These are phyloP conservation scores for Aphaenogaster floridana DNA, from an alignment of 1,140 invertebrate genomes.

Conservation along the genomic window DNA sequence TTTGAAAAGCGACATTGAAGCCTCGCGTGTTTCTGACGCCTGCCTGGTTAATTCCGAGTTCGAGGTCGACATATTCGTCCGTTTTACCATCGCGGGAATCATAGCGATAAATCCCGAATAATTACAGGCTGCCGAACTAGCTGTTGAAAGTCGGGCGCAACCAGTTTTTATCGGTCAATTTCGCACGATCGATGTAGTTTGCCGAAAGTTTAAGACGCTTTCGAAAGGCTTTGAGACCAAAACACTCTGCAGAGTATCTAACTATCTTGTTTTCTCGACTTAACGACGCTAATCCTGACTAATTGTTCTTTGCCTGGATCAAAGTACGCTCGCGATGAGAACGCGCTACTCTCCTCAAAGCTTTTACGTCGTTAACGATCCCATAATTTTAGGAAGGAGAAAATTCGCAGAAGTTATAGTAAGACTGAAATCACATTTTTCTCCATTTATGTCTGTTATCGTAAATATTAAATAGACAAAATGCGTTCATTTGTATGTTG, in stretches of 20 bases:
- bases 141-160: not conserved
- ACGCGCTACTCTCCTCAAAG: not conserved
- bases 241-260: not conserved
- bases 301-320: slow-evolving; percentile 13
- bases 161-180: slow-evolving; percentile 36
- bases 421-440: not conserved
- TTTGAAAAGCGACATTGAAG: not conserved
- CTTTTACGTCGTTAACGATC: not conserved
- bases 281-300: slow-evolving; percentile 24
- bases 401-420: not conserved
- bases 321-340: not conserved
- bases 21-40: not conserved
- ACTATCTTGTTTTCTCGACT: slow-evolving; percentile 18
- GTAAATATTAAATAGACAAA: not conserved
- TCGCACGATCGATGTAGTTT: not conserved
- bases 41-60: not conserved
- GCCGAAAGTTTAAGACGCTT: not conserved
- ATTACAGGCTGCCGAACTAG: slow-evolving; percentile 28
- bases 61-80: not conserved
- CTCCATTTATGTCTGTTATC: not conserved
- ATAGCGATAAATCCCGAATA: slow-evolving; percentile 32
- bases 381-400: not conserved
- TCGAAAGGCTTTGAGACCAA: slow-evolving; percentile 33
- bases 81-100: not conserved
- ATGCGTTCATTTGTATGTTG: not conserved